phyloP scores from a whole-genome alignment of 2,888 invertebrate species.

The Diadegma fenestrale region DNA sequence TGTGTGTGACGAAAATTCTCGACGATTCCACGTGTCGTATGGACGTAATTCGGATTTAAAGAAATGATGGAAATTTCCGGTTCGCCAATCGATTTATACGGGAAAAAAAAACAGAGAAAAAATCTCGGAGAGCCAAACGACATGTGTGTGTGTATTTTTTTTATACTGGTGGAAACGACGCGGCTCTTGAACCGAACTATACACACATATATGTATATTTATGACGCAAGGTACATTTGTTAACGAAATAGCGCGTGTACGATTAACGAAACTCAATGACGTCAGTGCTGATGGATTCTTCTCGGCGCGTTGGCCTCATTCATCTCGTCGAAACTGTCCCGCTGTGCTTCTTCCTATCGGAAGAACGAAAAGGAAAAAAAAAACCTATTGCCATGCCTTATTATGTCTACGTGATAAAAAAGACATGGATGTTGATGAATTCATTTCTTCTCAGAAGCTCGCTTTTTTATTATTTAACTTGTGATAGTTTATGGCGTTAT shows the following conservation, averaged over 20 bases:
- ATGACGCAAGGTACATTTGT: constrained; percentile 39
- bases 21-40: not conserved
- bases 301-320: constrained; percentile 55
- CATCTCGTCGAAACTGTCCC: constrained; percentile 25
- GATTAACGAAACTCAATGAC: constrained; percentile 59
- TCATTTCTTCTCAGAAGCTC: not conserved
- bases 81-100: not conserved
- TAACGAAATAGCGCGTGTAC: constrained; percentile 38
- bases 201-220: not conserved
- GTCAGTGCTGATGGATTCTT: constrained; percentile 48
- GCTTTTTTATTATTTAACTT: not conserved
- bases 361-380: constrained; percentile 35
- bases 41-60: not conserved
- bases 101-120: not conserved
- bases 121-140: not conserved
- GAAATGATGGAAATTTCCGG: constrained; percentile 33
- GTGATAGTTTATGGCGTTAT: constrained; percentile 1
- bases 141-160: not conserved
- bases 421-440: constrained; percentile 8
- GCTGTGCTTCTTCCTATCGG: constrained; percentile 28
- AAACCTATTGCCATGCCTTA: constrained; percentile 35
- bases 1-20: not conserved
- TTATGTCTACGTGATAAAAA: constrained; percentile 15
- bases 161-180: not conserved
- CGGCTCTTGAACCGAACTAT: constrained; percentile 44